Evolutionary conservation across 2,797 vertebrate species (phyloP), one percentile per base, ranked within the genome.

Genomic region (Pelodytes ibericus): DNA sequence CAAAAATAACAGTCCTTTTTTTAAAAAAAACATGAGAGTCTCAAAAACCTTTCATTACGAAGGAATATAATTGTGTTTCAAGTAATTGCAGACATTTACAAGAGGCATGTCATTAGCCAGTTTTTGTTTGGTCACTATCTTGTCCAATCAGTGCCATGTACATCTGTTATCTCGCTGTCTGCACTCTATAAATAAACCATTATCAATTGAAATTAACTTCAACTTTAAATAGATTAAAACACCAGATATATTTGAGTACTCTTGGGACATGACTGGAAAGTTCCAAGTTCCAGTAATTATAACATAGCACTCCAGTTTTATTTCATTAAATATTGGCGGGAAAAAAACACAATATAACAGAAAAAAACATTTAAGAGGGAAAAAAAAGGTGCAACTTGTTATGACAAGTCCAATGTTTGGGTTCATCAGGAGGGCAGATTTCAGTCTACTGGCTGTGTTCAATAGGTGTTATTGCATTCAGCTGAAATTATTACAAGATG

Each of bases 1-100:
- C 78, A 86, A 79, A 49, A 84, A 73, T 80, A 83, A 71, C 73
- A n/a, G 80, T 87, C 73, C 85, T 77, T 70, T n/a, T 83, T 80
- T 57, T 61, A 18, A 57, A 73, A 39, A 16, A 57, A 71, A 39
- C 80, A 85, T 82, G 85, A 83, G 85, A 80, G 70, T 80, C 74
- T 80, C 64, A 63, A 74, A 59, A 49, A 76, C 85, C 79, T 72
- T 53, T 82, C 75, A 69, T 29, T 53, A 62, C 71, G 67, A 69
- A 69, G 65, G 82, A 84, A 73, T 8, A 0, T 10, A 59, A 25
- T 62, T 58, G 16, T 59, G 59, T 27, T 71, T n/a, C 33, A 67
- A 41, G 2, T 53, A 4, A 30, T 70, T 67, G 77, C 44, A 15
- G 4, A 78, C 75, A 64, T 47, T 74, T 81, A 76, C 13, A 15